phyloP scores from a whole-genome alignment of 2,888 invertebrate genomes.

The Slavum lentiscoides region DNA sequence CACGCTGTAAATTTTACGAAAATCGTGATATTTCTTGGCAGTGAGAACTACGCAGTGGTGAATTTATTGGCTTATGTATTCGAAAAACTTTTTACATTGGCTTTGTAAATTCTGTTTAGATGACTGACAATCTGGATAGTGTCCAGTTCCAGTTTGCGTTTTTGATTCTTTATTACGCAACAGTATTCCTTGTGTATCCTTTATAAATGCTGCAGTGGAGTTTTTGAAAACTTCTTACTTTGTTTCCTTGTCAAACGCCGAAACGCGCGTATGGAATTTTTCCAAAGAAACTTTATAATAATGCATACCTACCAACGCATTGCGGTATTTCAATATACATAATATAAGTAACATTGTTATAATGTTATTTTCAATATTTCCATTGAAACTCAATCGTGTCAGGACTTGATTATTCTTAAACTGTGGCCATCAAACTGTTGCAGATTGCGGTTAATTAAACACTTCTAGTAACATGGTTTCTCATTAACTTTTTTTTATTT shows the following conservation, averaged over 20 bases:
- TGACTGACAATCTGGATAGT: conserved; percentile 33
- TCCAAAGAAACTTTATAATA: conserved; percentile 20
- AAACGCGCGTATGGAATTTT: background rate
- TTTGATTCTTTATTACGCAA: background rate
- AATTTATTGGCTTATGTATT: conserved; percentile 32
- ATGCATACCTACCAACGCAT: background rate
- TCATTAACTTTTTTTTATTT: no score
- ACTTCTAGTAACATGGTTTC: no score
- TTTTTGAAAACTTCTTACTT: background rate
- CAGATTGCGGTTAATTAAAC: no score
- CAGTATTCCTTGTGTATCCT: background rate
- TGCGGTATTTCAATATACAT: background rate
- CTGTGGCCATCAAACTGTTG: no score
- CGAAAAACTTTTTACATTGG: conserved; percentile 28
- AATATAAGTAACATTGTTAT: background rate
- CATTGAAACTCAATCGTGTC: no score
- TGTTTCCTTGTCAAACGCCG: conserved; percentile 13
- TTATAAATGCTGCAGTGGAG: background rate
- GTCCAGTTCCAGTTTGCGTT: conserved; percentile 25
- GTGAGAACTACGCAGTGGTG: background rate
- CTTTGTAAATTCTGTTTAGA: conserved; percentile 22
- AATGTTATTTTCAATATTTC: background rate
- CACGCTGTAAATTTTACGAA: conserved; percentile 6
- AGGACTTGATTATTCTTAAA: no score
- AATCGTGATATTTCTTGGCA: conserved; percentile 32